A percentile compares a stretch with the other conserved stretches of the same genome.
These are phyloP conservation scores for Graptemys geographica DNA, from an alignment of 2,797 vertebrate species.

Conservation along the genomic window DNA sequence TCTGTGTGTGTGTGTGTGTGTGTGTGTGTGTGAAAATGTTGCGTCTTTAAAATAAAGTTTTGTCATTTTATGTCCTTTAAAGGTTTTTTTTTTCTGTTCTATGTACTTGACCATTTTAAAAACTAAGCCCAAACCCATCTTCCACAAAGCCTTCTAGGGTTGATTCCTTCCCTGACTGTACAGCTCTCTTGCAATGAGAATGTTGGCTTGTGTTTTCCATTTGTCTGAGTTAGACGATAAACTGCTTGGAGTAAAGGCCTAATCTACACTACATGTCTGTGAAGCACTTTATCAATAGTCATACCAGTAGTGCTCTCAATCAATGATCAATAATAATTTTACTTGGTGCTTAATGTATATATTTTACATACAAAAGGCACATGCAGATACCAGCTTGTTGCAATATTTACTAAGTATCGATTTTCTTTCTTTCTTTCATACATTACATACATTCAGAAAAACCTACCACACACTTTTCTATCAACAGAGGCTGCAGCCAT, in stretches of 20 bases:
- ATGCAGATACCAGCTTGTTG: neutral
- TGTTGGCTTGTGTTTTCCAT: neutral
- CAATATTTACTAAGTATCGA: neutral
- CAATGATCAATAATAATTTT: neutral
- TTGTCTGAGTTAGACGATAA: neutral
- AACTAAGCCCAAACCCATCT: neutral
- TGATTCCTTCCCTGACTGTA: neutral
- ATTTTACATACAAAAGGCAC: neutral
- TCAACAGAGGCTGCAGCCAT: neutral
- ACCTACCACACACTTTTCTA: neutral
- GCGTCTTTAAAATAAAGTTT: neutral
- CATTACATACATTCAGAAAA: neutral
- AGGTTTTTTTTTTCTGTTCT: neutral
- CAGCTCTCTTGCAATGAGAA: neutral
- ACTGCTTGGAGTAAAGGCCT: neutral
- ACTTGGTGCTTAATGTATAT: neutral
- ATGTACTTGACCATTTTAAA: neutral
- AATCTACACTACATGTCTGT: rapidly evolving
- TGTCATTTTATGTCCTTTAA: neutral
- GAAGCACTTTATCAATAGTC: neutral
- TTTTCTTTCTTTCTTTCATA: neutral
- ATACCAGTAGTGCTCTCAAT: neutral
- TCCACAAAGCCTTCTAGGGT: neutral
- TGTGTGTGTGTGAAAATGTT: neutral
- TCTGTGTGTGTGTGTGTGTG: neutral